Evolutionary conservation across 2,888 invertebrate species (phyloP), one percentile per base, ranked within the genome.

Genomic region (Frankliniella fusca): DNA sequence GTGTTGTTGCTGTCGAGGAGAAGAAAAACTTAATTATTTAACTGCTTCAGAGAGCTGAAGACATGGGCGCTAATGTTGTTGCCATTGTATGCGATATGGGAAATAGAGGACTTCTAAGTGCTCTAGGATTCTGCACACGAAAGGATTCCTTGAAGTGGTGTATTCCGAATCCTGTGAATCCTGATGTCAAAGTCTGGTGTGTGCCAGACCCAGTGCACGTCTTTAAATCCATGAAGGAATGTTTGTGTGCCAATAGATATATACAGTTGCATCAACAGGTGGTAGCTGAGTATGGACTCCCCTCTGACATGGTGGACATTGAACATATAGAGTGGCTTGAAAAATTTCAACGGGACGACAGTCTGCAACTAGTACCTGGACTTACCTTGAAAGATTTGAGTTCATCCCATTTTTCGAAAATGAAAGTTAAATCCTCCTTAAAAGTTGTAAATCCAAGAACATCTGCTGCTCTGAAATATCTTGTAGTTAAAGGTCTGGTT

Each of bases 61-160:
- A 65, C n/a, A 65, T 65, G 18, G n/a, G n/a, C 9, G 65, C 65
- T 9, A 65, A 65, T 65, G n/a, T 18, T 9, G 9, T 65, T 20
- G 15, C 65, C 9, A 9, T 65, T 18, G 65, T 65, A 9, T 65
- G 65, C n/a, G 65, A 65, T n/a, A 65, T 65, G 65, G 65, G 65
- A 15, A 65, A 65, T 65, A 18, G 65, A n/a, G 65, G 65, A 2
- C 65, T 65, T 65, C 65, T 65, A n/a, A n/a, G 20, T n/a, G 18
- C 65, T n/a, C 65, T 12, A n/a, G 65, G 65, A 65, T 65, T 65
- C n/a, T n/a, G 65, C 65, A 65, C 65, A n/a, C 65, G n/a, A n/a
- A 65, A 65, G 65, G 65, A 65, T 65, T 65, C 65, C 65, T n/a
- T 65, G 9, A 65, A 65, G n/a, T 65, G 65, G 65, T 65, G 65